Evolutionary conservation across 2,113 vertebrate species (phyloP).

Genomic region (Axis porcinus): DNA sequence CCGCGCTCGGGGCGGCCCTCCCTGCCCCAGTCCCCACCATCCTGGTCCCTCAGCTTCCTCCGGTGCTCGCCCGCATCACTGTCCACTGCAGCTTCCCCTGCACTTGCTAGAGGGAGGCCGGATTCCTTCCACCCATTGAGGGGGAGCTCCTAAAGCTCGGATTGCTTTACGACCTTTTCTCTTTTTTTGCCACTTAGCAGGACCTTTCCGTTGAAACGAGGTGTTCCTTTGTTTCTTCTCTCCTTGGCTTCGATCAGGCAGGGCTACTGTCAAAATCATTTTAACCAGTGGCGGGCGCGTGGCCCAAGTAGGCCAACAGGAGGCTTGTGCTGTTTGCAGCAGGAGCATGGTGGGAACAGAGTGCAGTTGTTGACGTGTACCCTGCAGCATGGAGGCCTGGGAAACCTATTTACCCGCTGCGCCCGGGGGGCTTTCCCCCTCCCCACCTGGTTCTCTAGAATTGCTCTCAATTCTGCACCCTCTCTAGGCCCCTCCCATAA

Average conservation of each 20-base stretch:
- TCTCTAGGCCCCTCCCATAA: fast-evolving
- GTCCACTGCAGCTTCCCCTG: not conserved
- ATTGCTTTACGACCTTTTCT: not conserved
- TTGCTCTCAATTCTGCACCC: not conserved
- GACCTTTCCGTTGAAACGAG: not conserved
- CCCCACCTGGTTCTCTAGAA: not conserved
- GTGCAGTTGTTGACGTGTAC: fast-evolving
- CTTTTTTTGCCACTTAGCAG: not conserved
- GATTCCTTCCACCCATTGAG: too few relatives aligned
- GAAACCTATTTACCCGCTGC: fast-evolving
- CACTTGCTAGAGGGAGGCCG: not conserved
- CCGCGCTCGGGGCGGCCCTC: fast-evolving
- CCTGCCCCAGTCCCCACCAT: not conserved
- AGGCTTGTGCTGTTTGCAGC: not conserved
- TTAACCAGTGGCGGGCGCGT: not conserved
- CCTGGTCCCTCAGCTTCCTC: not conserved
- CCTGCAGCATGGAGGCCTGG: not conserved
- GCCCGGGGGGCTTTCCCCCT: fast-evolving
- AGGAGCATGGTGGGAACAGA: not conserved
- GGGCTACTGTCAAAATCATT: too few relatives aligned
- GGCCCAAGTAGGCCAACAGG: not conserved
- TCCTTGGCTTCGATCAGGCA: not conserved
- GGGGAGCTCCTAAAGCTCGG: not conserved
- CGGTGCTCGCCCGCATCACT: fast-evolving
- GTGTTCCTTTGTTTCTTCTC: not conserved